These are phyloP conservation scores for Neuroscelio doddi DNA, from an alignment of 2,888 invertebrate species.

Conservation along the genomic window DNA sequence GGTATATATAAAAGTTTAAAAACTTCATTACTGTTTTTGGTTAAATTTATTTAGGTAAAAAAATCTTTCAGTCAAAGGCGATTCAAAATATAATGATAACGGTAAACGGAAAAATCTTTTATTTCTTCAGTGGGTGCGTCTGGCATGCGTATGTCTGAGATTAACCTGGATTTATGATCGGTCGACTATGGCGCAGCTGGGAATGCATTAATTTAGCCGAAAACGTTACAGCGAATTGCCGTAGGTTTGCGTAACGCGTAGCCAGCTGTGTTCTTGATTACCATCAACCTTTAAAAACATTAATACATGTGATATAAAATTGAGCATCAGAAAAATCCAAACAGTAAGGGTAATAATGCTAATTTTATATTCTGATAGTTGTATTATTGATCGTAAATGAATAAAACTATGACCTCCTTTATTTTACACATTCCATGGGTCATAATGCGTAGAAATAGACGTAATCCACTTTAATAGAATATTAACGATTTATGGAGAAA, in stretches of 20 bases:
- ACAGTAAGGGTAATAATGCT: constrained; percentile 33
- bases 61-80: constrained; percentile 47
- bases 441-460: not conserved
- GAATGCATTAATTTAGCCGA: constrained; percentile 64
- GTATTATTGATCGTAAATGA: constrained; percentile 18
- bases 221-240: constrained; percentile 54
- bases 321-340: constrained; percentile 42
- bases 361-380: constrained; percentile 44
- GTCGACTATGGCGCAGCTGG: constrained; percentile 57
- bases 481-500: too few relatives aligned
- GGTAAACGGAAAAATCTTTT: too few relatives aligned
- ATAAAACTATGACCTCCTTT: not conserved
- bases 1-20: too few relatives aligned
- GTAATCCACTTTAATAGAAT: not conserved
- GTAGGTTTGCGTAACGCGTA: constrained; percentile 40
- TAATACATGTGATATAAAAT: constrained; percentile 44
- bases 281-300: constrained; percentile 40
- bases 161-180: too few relatives aligned
- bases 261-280: constrained; percentile 52
- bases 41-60: constrained; percentile 38
- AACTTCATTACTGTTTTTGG: too few relatives aligned
- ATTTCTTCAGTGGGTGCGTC: too few relatives aligned
- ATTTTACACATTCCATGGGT: not conserved
- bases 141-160: too few relatives aligned
- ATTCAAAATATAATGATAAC: constrained; percentile 62